Base-by-base conservation (phyloP, 2,888 invertebrate species). In the Cynaeus angustus region DNA sequence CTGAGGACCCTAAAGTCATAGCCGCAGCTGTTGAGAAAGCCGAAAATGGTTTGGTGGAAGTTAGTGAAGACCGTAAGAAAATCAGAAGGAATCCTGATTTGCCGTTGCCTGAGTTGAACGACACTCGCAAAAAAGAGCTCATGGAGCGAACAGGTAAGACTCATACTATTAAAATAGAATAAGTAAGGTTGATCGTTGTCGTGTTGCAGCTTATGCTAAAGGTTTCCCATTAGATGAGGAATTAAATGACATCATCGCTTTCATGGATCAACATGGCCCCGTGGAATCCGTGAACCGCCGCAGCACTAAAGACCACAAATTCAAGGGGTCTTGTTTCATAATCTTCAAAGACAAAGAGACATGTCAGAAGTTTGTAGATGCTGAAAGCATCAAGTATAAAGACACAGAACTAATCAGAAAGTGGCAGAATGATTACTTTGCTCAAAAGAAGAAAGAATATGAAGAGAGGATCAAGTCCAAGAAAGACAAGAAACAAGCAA, bases 291-390 rank as follows among this genome's bases (percentile, higher is more conserved):
- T 95, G 8, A 87, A 87, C 1, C 90, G 91, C 88, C 85, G 88
- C 53, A 88, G 90, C 65, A 87, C 87, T 72, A 90, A 89, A 74
- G 87, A 88, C 50, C 87, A 89, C 56, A 84, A 89, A 69, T 96
- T 96, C 82, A 96, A 98, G 86, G 99, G 98, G 55, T 98, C 98
- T 0, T 91, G 97, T 53, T 98, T 97, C 84, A 91, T 92, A 7
- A 93, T 94, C 3, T 99, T 98, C 84, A 90, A 91, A 77, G 92
- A 90, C 28, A 88, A 90, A 61, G 97, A 96, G 62, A 90, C 91
- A 81, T 95, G 96, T 1, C 91, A 94, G 77, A 91, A 91, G 70
- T 95, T 96, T 81, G 83, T 96, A 37, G 90, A 89, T 13, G 85
- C 87, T 13, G 91, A 93, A 74, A 85, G 85, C 37, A 65, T 84